A percentile compares a stretch with the other conserved stretches of the same genome.
Evolutionary conservation across 1,140 invertebrate species (phyloP).

Genomic region (Macrosteles quadrilineatus): DNA sequence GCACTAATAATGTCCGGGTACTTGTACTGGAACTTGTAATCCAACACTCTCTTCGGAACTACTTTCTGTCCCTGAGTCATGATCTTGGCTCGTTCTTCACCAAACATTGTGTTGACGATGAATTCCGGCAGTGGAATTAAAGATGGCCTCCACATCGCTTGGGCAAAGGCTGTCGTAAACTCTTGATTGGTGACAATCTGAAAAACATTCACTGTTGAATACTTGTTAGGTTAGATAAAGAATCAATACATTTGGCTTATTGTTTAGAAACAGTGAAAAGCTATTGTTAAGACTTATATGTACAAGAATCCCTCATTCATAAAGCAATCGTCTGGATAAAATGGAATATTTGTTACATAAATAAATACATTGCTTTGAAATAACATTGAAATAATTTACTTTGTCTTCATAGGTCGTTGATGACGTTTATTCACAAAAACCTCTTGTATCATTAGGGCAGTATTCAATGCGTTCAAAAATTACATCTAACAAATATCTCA

Average conservation of each 20-base stretch:
- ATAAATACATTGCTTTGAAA: too few relatives aligned
- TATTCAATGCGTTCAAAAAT: neutral
- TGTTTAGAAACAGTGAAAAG: too few relatives aligned
- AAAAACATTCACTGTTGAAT: too few relatives aligned
- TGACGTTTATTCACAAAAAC: constrained; percentile 18
- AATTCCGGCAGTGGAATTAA: constrained; percentile 75
- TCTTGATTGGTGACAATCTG: constrained; percentile 77
- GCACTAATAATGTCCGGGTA: constrained; percentile 69
- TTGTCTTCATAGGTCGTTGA: too few relatives aligned
- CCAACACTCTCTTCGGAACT: constrained; percentile 70
- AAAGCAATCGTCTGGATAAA: too few relatives aligned
- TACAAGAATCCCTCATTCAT: too few relatives aligned
- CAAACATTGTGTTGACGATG: constrained; percentile 71
- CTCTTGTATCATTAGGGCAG: neutral
- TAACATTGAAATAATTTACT: too few relatives aligned
- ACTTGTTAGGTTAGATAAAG: too few relatives aligned
- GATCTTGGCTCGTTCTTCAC: constrained; percentile 79
- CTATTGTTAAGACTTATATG: too few relatives aligned
- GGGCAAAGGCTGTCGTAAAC: constrained; percentile 82
- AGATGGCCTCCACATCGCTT: constrained; percentile 73
- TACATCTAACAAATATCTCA: constrained; percentile 14
- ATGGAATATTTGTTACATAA: too few relatives aligned
- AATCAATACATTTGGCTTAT: too few relatives aligned
- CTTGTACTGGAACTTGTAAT: constrained; percentile 74
- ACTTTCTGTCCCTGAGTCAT: constrained; percentile 89